Conservation (phyloP, 2,888 invertebrate genomes). For the Acleris laterana region DNA sequence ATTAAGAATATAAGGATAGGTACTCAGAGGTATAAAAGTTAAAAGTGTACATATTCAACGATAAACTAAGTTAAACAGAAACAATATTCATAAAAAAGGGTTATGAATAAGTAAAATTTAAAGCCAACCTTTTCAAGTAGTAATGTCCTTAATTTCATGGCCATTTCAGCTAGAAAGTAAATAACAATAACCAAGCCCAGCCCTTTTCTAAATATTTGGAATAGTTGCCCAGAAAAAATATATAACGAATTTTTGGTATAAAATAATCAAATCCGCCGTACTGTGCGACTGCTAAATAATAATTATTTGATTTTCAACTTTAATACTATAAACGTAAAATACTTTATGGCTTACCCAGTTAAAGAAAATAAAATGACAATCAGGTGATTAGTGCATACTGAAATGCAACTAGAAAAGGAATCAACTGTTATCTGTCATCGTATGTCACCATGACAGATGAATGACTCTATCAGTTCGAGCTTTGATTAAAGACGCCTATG, state of each 20-base stretch:
- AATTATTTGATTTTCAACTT: not conserved
- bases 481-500: too few relatives aligned
- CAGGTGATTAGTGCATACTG: too few relatives aligned
- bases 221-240: not conserved
- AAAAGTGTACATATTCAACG: too few relatives aligned
- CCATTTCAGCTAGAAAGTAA: conserved; percentile 32
- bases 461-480: too few relatives aligned
- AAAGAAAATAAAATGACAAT: too few relatives aligned
- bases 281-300: not conserved
- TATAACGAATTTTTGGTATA: not conserved
- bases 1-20: too few relatives aligned
- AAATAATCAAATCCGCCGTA: not conserved
- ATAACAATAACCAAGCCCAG: not conserved
- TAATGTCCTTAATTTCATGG: conserved; percentile 45
- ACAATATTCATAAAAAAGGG: not conserved
- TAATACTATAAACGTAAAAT: not conserved
- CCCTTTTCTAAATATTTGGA: not conserved
- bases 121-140: conserved; percentile 51
- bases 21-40: too few relatives aligned
- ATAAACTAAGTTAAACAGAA: too few relatives aligned
- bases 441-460: too few relatives aligned
- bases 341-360: not conserved
- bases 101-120: not conserved
- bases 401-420: too few relatives aligned
- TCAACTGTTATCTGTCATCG: too few relatives aligned